Base-by-base conservation (phyloP, 1,140 invertebrate genomes). In the Bathynomus jamesi region DNA sequence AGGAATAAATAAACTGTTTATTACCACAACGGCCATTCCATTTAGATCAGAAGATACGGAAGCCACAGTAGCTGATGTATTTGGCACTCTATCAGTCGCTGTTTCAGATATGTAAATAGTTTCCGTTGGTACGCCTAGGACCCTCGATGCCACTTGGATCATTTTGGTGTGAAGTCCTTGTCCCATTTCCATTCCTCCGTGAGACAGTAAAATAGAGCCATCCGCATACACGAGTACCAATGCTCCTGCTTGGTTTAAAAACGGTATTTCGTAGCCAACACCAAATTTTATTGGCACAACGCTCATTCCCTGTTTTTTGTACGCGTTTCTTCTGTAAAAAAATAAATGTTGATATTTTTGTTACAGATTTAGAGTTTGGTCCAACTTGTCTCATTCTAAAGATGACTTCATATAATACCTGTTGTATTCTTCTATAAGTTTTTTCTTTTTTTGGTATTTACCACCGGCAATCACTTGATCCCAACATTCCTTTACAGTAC, bases 151-250 rank as follows among this genome's bases (percentile, higher is more conserved):
- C 24, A 69, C 46, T 60, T 69, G 27, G 70, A 95, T 89, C 89
- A 96, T 94, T 84, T 97, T 98, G 0, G 93, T 98, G 79, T 97
- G 92, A 0, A 98, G 82, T 2, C 95, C 96, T 84, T 98, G 95
- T 0, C 96, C 96, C 90, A 98, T 98, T 86, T 98, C 95, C 24
- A 90, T 90, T 21, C 95, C 95, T 60, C 92, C 93, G 81, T 97
- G 94, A 29, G 88, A 88, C 17, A 98, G 79, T 2, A 98, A 83
- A 5, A 98, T 92, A 0, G 94, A 95, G 0, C 96, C 96, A 84
- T 98, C 96, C 0, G 83, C 85, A 79, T 98, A 98, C 25, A 98
- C 85, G 25, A 93, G 87, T n/a, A 98, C 85, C 21, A 98, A 83
- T 4, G 94, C 92, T 31, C 92, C 95, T 24, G 86, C 88, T 85